These are phyloP conservation scores for Kuschelorhynchus macadamiae DNA, from an alignment of 2,888 invertebrate genomes.

Conservation along the genomic window DNA sequence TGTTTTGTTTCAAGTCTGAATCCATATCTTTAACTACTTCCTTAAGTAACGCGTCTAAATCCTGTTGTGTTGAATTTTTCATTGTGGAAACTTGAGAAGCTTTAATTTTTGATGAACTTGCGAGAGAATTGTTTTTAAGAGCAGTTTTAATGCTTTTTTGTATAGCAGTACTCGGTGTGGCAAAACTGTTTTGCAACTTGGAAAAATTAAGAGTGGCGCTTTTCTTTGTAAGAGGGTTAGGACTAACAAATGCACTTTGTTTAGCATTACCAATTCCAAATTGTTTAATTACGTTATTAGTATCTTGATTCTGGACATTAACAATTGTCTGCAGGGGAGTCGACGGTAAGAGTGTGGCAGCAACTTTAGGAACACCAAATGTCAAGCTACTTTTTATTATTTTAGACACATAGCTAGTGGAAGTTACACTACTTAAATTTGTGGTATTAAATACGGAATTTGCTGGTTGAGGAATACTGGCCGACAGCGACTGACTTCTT, in stretches of 20 bases:
- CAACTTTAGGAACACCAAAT: conserved; percentile 39
- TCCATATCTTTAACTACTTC: conserved; percentile 33
- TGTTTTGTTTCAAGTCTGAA: conserved; percentile 8
- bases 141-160: conserved; percentile 1
- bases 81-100: neutral
- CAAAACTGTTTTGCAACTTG: neutral
- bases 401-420: conserved; percentile 38
- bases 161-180: neutral
- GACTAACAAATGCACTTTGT: neutral
- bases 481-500: neutral
- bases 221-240: neutral
- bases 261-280: neutral
- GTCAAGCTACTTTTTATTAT: conserved; percentile 39
- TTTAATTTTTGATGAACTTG: neutral
- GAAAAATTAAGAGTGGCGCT: neutral
- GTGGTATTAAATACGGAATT: conserved; percentile 35
- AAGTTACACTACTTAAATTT: conserved; percentile 37
- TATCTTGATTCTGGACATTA: conserved; percentile 1
- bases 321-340: neutral
- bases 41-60: conserved; percentile 32
- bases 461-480: conserved; percentile 6
- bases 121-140: too few species aligned
- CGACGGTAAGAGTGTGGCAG: neutral
- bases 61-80: conserved; percentile 9
- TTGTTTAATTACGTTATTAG: neutral